Percentiles rank a stretch among this genome's conserved stretches.
These are phyloP conservation scores for Myrmecobius fasciatus DNA, from an alignment of 2,113 vertebrate species.

Conservation along the genomic window DNA sequence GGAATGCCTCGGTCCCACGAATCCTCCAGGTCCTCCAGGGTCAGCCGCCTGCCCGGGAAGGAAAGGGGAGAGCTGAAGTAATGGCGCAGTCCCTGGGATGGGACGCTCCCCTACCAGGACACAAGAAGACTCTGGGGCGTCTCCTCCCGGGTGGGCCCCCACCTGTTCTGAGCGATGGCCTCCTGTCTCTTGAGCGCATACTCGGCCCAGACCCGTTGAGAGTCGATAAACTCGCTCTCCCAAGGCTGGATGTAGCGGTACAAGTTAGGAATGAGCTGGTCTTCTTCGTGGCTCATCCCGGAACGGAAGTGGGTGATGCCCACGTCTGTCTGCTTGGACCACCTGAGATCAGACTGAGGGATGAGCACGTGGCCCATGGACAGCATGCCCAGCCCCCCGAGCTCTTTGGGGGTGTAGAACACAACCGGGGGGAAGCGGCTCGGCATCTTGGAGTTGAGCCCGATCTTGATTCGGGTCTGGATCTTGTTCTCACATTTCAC, in stretches of 20 bases:
- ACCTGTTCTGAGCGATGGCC: conserved; percentile 99
- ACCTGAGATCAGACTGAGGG: conserved; percentile 98
- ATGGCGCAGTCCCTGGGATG: background rate
- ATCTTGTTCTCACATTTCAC: conserved; percentile 99
- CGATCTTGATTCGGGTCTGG: conserved; percentile 99
- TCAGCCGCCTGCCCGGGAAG: conserved; percentile 89
- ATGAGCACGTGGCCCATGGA: conserved; percentile 99
- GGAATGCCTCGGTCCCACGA: conserved; percentile 99
- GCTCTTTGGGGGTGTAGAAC: conserved; percentile 98
- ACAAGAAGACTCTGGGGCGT: too few species aligned
- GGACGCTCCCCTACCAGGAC: background rate
- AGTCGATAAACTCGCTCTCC: conserved; percentile 99
- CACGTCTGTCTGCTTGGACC: conserved; percentile 99
- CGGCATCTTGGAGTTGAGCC: conserved; percentile 99
- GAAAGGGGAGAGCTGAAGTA: background rate
- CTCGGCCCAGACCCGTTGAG: conserved; percentile 98
- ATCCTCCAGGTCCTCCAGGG: conserved; percentile 97
- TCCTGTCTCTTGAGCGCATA: conserved; percentile 98
- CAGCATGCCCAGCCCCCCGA: conserved; percentile 97
- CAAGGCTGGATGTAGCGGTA: conserved; percentile 99
- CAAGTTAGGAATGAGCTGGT: conserved; percentile 98
- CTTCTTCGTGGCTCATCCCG: conserved; percentile 99
- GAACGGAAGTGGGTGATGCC: conserved; percentile 99
- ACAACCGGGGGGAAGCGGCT: conserved; percentile 98
- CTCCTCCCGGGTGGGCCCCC: rapidly evolving